Base-by-base conservation (phyloP, 2,888 invertebrate species). In the Thymelicus acteon region DNA sequence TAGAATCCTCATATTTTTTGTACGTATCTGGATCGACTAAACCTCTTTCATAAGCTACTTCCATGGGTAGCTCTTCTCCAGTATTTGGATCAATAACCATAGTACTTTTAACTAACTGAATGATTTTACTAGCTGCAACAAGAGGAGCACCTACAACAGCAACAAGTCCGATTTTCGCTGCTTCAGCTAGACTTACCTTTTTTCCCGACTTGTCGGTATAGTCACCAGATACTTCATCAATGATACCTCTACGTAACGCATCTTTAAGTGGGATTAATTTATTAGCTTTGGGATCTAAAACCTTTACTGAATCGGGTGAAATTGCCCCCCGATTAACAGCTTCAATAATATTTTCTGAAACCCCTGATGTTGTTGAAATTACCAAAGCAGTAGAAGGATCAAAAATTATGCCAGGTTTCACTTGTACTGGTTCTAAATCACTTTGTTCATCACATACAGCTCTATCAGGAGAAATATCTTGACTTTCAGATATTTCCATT, bases 21-120 rank as follows among this genome's bases (percentile, higher is more conserved):
- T 92, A 94, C 10, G 95, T 95, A 72, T 93, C 82, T 68, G 90
- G 81, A 80, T 95, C 96, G 71, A 98, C 96, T 72, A 96, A 87
- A 7, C 97, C 97, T 73, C 96, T 94, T 82, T 96, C 95, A 76
- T 97, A 95, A 4, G 98, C 98, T 66, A 97, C 96, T 86, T 97
- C 96, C 78, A 97, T 95, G 1, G 97, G 97, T 76, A 98, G 94
- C 82, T 96, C 95, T 83, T 97, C 96, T 4, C 97, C 97, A 0
- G 97, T 97, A 78, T 95, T 95, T 0, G 98, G 97, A 87, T 98
- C 98, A 69, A 95, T 92, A 13, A 97, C 95, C 93, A 96, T 95
- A 5, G 95, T 93, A 75, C 82, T 93, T 76, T 93, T 95, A 6
- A 97, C 95, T 0, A 96, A 94, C 84, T 96, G 95, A 69, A 96